Percentiles rank a stretch among this genome's conserved stretches.
phyloP scores from a whole-genome alignment of 2,797 vertebrate species.

The Falco concolor region DNA sequence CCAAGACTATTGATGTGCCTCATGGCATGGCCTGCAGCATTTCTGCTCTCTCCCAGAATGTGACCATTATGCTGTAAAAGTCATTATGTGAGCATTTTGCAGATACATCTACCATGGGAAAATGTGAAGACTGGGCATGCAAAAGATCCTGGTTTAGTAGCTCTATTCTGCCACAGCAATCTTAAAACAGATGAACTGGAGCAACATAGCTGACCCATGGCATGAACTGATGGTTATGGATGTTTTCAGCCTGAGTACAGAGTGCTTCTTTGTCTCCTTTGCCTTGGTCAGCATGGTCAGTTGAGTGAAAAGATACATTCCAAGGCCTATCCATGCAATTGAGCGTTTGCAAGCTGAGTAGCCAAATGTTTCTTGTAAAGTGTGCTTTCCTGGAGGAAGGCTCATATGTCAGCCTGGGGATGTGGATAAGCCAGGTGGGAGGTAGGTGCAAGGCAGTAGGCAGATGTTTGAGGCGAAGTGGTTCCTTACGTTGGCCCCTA shows the following conservation, averaged over 20 bases:
- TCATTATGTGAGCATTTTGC: neutral
- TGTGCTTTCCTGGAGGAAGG: neutral
- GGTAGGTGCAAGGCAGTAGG: neutral
- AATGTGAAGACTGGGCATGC: neutral
- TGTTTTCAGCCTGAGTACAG: neutral
- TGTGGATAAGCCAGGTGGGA: neutral
- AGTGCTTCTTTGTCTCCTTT: neutral
- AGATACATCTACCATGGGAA: neutral
- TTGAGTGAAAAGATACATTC: neutral
- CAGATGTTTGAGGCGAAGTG: neutral
- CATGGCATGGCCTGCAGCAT: neutral
- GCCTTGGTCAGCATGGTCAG: neutral
- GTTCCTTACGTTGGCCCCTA: neutral
- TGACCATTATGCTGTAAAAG: neutral
- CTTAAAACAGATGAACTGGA: neutral
- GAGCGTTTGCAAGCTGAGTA: neutral
- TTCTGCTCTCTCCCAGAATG: neutral
- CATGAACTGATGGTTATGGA: neutral
- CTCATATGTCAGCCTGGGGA: neutral
- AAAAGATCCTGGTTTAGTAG: neutral
- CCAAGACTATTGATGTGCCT: neutral
- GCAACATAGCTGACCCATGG: neutral
- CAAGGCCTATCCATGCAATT: neutral
- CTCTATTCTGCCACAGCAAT: neutral
- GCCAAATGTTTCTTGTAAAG: neutral